Evolutionary conservation across 1,140 invertebrate species (phyloP), one percentile per base, ranked within the genome.

Genomic region (Laupala kohalensis): DNA sequence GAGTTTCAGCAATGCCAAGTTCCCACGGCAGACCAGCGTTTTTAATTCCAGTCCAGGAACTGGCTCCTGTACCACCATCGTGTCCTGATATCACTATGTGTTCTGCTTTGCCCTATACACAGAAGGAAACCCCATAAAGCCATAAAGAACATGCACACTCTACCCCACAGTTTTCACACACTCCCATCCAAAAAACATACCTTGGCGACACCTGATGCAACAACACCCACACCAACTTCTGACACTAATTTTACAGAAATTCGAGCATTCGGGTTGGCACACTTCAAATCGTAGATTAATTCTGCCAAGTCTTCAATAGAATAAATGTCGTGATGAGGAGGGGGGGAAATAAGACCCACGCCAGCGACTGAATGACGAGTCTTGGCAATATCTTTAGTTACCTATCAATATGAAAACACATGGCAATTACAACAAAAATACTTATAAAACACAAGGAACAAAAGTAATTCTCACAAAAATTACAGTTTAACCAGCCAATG

Each of bases 321-420:
- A 82, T 99, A 99, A 80, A 99, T 99, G 79, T 99, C 97, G 81
- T 99, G 97, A 84, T 99, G 97, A 6, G 97, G 97, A 6, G 97
- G 97, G 30, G 97, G 97, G 1, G 96, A 98, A 78, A 99, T 99
- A 1, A 99, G 83, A 69, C 97, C 97, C n/a, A 99, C 97, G 6
- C 96, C 96, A 6, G 96, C 86, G 3, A 99, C 95, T 0, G 96
- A 98, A 81, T 98, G 95, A 68, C 97, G 86, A 2, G 95, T 97
- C 72, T 89, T 87, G 6, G 97, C 97, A 79, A 99, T 99, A 69
- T 97, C 95, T 77, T 92, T 89, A 0, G 95, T 95, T 19, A 71
- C 70, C 70, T 71, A 13, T 1, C 13, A 65, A 65, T 19, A 65
- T 4, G 5, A 65, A 9, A 6, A 65, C 1, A 12, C 64, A 65